Evolutionary conservation across 2,113 vertebrate genomes (phyloP), one percentile per base, ranked within the genome.

Genomic region (Suncus etruscus): DNA sequence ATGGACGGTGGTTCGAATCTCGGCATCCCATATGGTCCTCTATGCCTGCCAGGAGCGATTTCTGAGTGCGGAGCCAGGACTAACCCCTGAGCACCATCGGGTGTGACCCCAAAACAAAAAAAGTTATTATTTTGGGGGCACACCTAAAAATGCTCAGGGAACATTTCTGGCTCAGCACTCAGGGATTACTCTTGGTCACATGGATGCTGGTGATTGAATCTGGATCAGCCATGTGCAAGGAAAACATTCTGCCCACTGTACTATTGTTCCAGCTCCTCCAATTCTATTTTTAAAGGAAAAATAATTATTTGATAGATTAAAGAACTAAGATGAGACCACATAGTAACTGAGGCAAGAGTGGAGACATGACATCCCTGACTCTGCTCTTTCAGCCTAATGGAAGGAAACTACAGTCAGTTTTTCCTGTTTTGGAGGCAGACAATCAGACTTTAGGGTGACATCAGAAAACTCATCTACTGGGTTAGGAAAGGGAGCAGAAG

Each of bases 391-490:
- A 61, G 75, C 29, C 47, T 80, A 32, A 80, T 88, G 76, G 83
- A 61, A 63, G 61, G 65, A 47, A 77, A 50, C 61, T 90, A 65
- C 0, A 27, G 78, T 79, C 85, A n/a, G 11, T 91, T 95, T 69
- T 58, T 87, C 95, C 79, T 90, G 84, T 78, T 95, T 92, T 92
- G 82, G 88, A 90, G 32, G 16, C 88, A 87, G 48, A 79, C 31
- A 48, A 66, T 39, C 74, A 91, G 70, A 75, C 11, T 48, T 65
- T 47, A 75, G 45, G 39, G 54, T 87, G 78, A 85, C 66, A 68
- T 63, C 82, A 68, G 89, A 84, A 75, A 76, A 66, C 45, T 63
- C n/a, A 73, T 88, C 88, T 83, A 32, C 78, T 51, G 89, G 86
- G 70, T 70, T 81, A 85, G 82, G 48, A 31, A 14, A 63, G 63